Base-by-base conservation (phyloP, 2,113 vertebrate genomes). In the Rousettus leschenaultii region DNA sequence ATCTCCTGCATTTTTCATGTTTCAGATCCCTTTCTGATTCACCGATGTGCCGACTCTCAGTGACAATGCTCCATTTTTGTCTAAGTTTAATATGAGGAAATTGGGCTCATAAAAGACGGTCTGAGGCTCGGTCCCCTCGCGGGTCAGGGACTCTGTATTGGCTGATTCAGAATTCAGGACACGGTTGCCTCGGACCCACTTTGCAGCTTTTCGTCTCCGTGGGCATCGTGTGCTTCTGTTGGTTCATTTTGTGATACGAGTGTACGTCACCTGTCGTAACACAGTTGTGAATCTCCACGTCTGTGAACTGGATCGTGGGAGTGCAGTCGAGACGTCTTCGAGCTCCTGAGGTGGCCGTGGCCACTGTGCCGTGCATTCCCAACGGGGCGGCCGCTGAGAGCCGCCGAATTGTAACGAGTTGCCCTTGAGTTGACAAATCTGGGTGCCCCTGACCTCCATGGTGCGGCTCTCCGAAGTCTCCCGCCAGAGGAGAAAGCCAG, bases 41-140 rank as follows among this genome's bases (percentile, higher is more conserved):
- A 86, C 63, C 73, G 48, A n/a, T 16, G 59, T 61, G 68, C 73
- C 86, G 86, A 18, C 83, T 95, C 70, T 65, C 86, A 24, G 19
- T 19, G 63, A 74, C 24, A 19, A 51, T 6, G 53, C 11, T 59
- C 82, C 70, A 6, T 75, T 86, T 95, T 33, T 11, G 43, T 89
- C 83, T 15, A 59, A 53, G 57, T 40, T 85, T 88, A 55, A 94
- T 68, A 78, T 28, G 74, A 96, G 68, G 61, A 94, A 82, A 95
- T 68, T 63, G 86, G 91, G 18, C 89, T 13, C 19, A 57, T 35
- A 12, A 74, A 33, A 63, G 86, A 61, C 82, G 88, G n/a, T 19
- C 28, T 40, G 77, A 59, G 61, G 21, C 43, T 4, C 1, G 0
- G 38, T 35, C 15, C 22, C 73, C 55, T 51, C 2, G 0, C 9